phyloP scores from a whole-genome alignment of 2,888 invertebrate species.

The Panzeria rudis region DNA sequence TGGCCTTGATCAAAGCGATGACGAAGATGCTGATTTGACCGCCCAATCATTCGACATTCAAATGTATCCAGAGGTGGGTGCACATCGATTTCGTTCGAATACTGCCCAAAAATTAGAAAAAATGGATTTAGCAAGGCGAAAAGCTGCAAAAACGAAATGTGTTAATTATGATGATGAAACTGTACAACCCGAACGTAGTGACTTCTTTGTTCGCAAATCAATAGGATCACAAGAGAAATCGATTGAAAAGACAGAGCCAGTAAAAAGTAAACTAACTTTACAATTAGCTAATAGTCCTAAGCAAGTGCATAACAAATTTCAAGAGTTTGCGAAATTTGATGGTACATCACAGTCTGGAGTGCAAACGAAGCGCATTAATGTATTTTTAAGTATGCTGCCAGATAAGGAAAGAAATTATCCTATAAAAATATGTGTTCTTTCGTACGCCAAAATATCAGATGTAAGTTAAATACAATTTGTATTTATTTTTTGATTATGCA shows the following conservation, averaged over 20 bases:
- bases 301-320: constrained; percentile 93
- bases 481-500: too few relatives aligned
- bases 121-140: constrained; percentile 93
- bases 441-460: constrained; percentile 94
- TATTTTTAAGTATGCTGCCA: constrained; percentile 94
- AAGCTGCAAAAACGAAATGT: constrained; percentile 89
- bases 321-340: constrained; percentile 95
- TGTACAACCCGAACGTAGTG: constrained; percentile 77
- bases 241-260: constrained; percentile 49
- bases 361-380: constrained; percentile 92
- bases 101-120: constrained; percentile 95
- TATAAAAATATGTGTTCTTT: constrained; percentile 90
- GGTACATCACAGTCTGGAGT: constrained; percentile 92
- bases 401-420: constrained; percentile 93
- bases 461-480: constrained; percentile 74
- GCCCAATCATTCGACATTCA: constrained; percentile 92
- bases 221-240: constrained; percentile 47
- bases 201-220: constrained; percentile 78
- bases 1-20: constrained; percentile 91
- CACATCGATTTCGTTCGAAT: constrained; percentile 90
- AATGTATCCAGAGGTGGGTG: constrained; percentile 87
- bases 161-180: constrained; percentile 81
- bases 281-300: constrained; percentile 91
- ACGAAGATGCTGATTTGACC: constrained; percentile 88
- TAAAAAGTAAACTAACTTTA: constrained; percentile 88